Conservation (phyloP, 2,888 invertebrate species). For the Synergus umbraculus region DNA sequence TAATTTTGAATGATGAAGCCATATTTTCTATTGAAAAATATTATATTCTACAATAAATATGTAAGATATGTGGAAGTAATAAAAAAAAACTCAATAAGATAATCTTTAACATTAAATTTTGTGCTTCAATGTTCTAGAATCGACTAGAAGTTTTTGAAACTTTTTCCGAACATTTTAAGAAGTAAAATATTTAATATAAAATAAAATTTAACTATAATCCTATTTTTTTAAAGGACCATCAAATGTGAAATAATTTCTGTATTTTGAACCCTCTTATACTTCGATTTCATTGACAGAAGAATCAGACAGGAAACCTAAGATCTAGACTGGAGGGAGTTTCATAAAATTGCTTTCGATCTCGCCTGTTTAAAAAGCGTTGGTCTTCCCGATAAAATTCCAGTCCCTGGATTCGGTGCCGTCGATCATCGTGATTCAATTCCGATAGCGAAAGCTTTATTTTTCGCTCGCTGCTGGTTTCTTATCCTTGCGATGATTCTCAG, state of each 20-base stretch:
- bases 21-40: too few species aligned
- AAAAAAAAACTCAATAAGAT: too few species aligned
- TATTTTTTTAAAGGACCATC: neutral
- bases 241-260: neutral
- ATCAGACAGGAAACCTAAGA: constrained; percentile 29
- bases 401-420: constrained; percentile 33
- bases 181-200: neutral
- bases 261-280: neutral
- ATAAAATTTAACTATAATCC: neutral
- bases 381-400: constrained; percentile 36
- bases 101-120: too few species aligned
- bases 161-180: neutral
- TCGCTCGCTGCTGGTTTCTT: neutral
- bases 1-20: too few species aligned
- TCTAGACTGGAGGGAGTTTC: constrained; percentile 31
- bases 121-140: neutral
- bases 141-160: neutral
- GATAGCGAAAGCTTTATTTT: constrained; percentile 10
- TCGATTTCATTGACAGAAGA: neutral
- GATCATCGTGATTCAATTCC: constrained; percentile 37
- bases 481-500: constrained; percentile 32
- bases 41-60: too few species aligned
- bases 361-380: constrained; percentile 31
- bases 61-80: too few species aligned
- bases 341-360: constrained; percentile 40